Evolutionary conservation across 2,113 vertebrate genomes (phyloP).

Genomic region (Ammospiza caudacuta): DNA sequence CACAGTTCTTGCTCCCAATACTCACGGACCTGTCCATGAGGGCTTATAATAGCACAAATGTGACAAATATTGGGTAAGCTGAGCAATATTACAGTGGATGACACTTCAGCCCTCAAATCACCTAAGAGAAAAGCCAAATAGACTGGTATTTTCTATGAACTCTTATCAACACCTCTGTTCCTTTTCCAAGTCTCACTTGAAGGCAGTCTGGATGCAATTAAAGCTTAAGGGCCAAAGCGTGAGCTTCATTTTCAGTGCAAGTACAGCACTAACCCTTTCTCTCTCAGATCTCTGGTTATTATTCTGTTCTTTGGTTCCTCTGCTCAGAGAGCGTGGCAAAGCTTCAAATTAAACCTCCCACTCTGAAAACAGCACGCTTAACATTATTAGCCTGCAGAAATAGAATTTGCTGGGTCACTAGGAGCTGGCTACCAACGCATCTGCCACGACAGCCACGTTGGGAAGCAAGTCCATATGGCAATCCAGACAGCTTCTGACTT

Average conservation of each 20-base stretch:
- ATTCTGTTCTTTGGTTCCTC: not conserved
- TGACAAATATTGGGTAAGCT: not conserved
- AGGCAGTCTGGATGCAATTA: conserved; percentile 35
- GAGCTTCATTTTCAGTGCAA: conserved; percentile 17
- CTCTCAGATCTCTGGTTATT: not conserved
- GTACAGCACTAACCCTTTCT: conserved; percentile 13
- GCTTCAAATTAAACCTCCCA: conserved; percentile 24
- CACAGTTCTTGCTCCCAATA: not conserved
- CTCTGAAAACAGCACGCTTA: conserved; percentile 13
- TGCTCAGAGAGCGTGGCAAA: not conserved
- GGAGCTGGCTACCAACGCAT: not conserved
- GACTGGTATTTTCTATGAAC: conserved; percentile 1
- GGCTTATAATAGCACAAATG: not conserved
- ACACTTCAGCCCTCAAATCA: conserved; percentile 6
- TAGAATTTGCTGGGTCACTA: conserved; percentile 39
- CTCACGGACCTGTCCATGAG: not conserved
- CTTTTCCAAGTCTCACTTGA: conserved; percentile 30
- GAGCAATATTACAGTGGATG: not conserved
- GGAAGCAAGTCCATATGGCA: not conserved
- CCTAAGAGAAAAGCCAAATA: conserved; percentile 41
- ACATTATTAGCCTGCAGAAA: conserved; percentile 35
- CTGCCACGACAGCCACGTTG: not conserved
- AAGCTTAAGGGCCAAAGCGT: not conserved
- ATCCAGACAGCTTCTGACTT: conserved; percentile 23
- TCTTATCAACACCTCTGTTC: conserved; percentile 32